Evolutionary conservation across 2,113 vertebrate genomes (phyloP), one percentile per base, ranked within the genome.

Genomic region (Edolisoma coerulescens): DNA sequence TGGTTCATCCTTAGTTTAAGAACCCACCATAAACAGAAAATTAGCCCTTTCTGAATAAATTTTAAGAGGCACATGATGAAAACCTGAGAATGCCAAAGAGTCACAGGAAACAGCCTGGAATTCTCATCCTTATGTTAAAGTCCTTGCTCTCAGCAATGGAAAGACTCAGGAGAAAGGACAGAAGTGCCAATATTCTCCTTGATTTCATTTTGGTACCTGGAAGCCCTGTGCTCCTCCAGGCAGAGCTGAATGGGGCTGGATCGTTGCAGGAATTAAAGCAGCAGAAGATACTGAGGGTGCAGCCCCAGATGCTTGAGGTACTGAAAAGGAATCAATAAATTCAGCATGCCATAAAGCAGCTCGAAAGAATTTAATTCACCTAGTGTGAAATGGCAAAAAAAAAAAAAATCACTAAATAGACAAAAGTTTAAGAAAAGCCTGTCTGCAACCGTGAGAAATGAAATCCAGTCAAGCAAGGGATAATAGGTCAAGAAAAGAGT

Each of bases 181-280:
- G 17, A 81, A 64, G 23, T 12, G 12, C 6, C 60, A 94, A 32
- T 18, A 52, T 26, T 59, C 26, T 60, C 45, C 45, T 63, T 21
- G 11, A 16, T 65, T 69, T 69, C 8, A 56, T 28, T 52, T 41
- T 69, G 39, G 95, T 97, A 99, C 99, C 99, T 99, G 99, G 96
- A 99, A 99, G 73, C 97, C 97, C 28, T 99, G 99, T 67, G 96
- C 82, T 95, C 97, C 97, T 89, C 96, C 97, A 54, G 98, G 91
- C 28, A 98, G 81, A 84, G 97, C 88, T 45, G 98, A 97, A 74
- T 98, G 99, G 13, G 98, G 91, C 20, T 98, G 97, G 13, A 98
- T 90, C 0, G 98, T 85, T 18, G 98, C 78, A 95, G 99, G 98
- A 77, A 99, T 96, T 93, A 99, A 96, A 93, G 99, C 98, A 76